Evolutionary conservation across 2,888 invertebrate genomes (phyloP).

Genomic region (Ariolimax columbianus): DNA sequence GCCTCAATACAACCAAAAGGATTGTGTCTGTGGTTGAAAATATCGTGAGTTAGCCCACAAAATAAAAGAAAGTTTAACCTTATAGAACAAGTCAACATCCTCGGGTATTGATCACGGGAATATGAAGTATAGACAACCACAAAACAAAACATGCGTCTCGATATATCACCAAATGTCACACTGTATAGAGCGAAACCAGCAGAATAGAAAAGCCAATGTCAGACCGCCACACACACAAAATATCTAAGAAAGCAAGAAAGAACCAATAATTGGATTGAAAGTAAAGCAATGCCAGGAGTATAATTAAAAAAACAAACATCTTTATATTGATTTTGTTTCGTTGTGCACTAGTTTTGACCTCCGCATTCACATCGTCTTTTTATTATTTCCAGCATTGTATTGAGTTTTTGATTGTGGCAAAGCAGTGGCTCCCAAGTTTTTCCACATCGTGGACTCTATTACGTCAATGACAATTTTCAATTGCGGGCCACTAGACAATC

Average conservation of each 20-base stretch:
- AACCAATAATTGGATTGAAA: slow-evolving; percentile 76
- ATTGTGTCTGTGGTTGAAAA: too few relatives aligned
- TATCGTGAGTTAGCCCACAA: too few relatives aligned
- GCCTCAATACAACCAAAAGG: too few relatives aligned
- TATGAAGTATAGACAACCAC: too few relatives aligned
- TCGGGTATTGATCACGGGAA: too few relatives aligned
- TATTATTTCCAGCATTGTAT: background rate
- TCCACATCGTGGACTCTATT: too few relatives aligned
- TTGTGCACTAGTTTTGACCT: background rate
- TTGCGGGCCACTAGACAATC: too few relatives aligned
- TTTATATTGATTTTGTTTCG: slow-evolving; percentile 33
- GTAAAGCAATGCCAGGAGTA: slow-evolving; percentile 1
- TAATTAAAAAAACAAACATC: slow-evolving; percentile 38
- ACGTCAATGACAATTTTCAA: too few relatives aligned
- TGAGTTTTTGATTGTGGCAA: slow-evolving; percentile 21
- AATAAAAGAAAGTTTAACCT: too few relatives aligned
- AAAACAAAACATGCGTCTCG: background rate
- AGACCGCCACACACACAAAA: background rate
- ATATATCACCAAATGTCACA: background rate
- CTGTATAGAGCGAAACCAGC: background rate
- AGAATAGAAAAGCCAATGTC: background rate
- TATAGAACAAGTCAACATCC: too few relatives aligned
- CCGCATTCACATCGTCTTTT: background rate
- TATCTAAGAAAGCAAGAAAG: slow-evolving; percentile 78
- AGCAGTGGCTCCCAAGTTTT: slow-evolving; percentile 1